Percentiles rank a stretch among this genome's conserved stretches.
Conservation (phyloP, 1,140 invertebrate genomes). For the Notospermus geniculatus region DNA sequence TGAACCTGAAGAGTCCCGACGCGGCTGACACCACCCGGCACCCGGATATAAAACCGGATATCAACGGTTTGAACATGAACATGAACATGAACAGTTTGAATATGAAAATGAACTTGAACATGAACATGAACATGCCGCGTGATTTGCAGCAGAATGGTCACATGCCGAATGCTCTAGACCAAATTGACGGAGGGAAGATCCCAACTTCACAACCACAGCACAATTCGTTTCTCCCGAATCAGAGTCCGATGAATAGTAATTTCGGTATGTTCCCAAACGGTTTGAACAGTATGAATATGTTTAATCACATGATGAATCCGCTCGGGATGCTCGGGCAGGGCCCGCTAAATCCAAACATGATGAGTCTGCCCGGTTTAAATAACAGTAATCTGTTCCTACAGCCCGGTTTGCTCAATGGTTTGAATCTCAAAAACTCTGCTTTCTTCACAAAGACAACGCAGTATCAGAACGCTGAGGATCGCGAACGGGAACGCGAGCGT, state of each 20-base stretch:
- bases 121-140: background rate
- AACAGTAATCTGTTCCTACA: background rate
- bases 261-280: slow-evolving; percentile 9
- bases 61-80: slow-evolving; percentile 5
- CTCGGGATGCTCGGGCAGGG: slow-evolving; percentile 4
- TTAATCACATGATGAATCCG: slow-evolving; percentile 8
- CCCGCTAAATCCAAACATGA: slow-evolving; percentile 3
- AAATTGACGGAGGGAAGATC: too few relatives aligned
- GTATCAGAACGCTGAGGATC: background rate
- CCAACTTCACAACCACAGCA: too few relatives aligned
- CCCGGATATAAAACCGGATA: slow-evolving; percentile 3
- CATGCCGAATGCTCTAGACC: background rate
- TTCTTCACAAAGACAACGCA: slow-evolving; percentile 8
- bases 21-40: background rate
- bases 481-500: background rate
- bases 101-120: background rate
- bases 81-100: background rate
- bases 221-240: background rate
- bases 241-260: slow-evolving; percentile 3
- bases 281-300: slow-evolving; percentile 9
- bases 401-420: slow-evolving; percentile 1
- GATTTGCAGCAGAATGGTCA: background rate
- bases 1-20: too few relatives aligned
- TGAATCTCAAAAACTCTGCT: slow-evolving; percentile 7
- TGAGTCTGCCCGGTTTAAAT: slow-evolving; percentile 3